Base-by-base conservation (phyloP, 2,113 vertebrate genomes). In the Sapayoa aenigma region DNA sequence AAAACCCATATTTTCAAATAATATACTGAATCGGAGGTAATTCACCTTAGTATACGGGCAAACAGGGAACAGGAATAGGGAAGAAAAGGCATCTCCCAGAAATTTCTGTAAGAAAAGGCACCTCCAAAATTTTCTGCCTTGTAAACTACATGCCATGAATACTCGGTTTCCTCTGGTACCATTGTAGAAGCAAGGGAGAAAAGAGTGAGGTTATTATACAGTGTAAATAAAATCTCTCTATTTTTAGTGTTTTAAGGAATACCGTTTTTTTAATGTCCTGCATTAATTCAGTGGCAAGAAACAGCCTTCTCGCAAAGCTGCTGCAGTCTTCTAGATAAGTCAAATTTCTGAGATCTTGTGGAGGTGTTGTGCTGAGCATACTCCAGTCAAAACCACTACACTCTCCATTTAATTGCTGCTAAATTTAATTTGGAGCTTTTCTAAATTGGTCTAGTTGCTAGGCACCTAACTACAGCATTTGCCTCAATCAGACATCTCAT, bases 151-250 rank as follows among this genome's bases (percentile, higher is more conserved):
- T 28, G 33, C 24, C 30, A 35, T 11, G 21, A 68, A 8, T 25
- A 65, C 6, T 50, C 10, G 9, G 46, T 84, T 58, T 81, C 37
- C 30, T 77, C 52, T 67, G 11, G 16, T n/a, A 59, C 5, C 2
- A 3, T 17, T 59, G 44, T 8, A 63, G 21, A 81, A 67, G 12
- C 6, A 73, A 72, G 11, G 13, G 8, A 56, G 49, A 83, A 74
- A 21, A 66, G 17, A 55, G 5, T 8, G 1, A 60, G 9, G 37
- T 56, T 35, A 68, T 23, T 22, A 74, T 14, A 76, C 13, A 42
- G 21, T 0, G 0, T 4, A 42, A 71, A 56, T 15, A 76, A 74
- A 18, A 1, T 1, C 12, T 7, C 3, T 44, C 12, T 37, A 18
- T 30, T 79, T 92, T 81, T 67, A 69, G 12, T 53, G 18, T n/a